Base-by-base conservation (phyloP, 2,797 vertebrate genomes). In the Halcyon smyrnensis region DNA sequence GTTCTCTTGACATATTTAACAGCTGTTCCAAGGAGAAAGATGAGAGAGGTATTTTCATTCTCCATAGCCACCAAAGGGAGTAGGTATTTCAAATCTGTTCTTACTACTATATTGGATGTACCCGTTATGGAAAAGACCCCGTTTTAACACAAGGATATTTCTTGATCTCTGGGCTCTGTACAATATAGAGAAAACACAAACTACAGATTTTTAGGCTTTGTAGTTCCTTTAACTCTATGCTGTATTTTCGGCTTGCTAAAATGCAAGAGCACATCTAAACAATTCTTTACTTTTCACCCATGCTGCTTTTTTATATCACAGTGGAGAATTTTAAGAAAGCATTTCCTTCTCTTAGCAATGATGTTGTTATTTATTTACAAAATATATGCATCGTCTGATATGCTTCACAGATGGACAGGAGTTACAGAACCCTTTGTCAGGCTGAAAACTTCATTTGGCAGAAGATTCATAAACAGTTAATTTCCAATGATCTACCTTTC, bases 1-100 rank as follows among this genome's bases (percentile, higher is more conserved):
- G 98, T 97, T 99, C 99, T 89, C 99, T 98, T 51, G 99, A 99
- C 99, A 99, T 99, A 97, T 99, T 99, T 95, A 99, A 98, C 84
- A 99, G 98, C 99, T 99, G 92, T 93, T 95, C 32, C 59, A 86
- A 93, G 41, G 75, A 88, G 62, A 96, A 87, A 91, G 70, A 74
- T 9, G 34, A 77, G 89, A 93, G 5, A 7, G 4, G 8, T 57
- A 56, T 92, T 95, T 91, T 51, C 18, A 50, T 64, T 88, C 48
- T 81, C 34, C 51, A 18, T 7, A 90, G 73, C n/a, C 68, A 75
- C 43, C 28, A 62, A 81, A 80, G 13, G 6, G 30, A 92, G 6
- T 4, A 56, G 51, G 30, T 75, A 53, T 71, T 88, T 93, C 65
- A 86, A 15, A 27, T 69, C 34, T 76, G 27, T 57, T 60, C 51